phyloP scores from a whole-genome alignment of 2,113 vertebrate species.

The Ahaetulla prasina region DNA sequence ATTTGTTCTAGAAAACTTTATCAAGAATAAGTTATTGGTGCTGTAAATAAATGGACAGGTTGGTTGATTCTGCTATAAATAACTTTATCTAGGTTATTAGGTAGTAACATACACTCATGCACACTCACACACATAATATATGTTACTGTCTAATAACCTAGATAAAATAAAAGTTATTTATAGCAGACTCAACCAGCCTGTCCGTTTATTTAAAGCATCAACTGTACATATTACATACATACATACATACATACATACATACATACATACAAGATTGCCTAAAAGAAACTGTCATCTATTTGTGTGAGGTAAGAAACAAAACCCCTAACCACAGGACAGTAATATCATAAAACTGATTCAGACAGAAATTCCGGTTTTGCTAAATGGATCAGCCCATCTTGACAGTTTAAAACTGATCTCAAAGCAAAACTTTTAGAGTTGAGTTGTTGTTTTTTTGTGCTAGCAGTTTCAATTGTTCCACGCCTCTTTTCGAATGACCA shows the following conservation, averaged over 20 bases:
- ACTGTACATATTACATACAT: too few species aligned
- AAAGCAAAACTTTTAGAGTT: neutral
- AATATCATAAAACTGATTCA: neutral
- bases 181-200: too few species aligned
- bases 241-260: too few species aligned
- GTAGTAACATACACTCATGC: too few species aligned
- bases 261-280: neutral
- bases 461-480: constrained; percentile 51
- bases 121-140: too few species aligned
- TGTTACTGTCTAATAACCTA: too few species aligned
- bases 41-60: neutral
- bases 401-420: neutral
- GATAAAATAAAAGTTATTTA: too few species aligned
- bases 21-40: neutral
- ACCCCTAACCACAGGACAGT: neutral
- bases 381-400: neutral
- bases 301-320: neutral
- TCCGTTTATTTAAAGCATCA: too few species aligned
- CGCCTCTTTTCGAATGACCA: constrained; percentile 74
- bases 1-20: neutral
- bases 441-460: constrained; percentile 27
- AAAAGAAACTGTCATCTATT: neutral
- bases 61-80: neutral
- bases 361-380: constrained; percentile 5
- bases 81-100: neutral